A percentile compares a stretch with the other conserved stretches of the same genome.
Conservation (phyloP, 2,113 vertebrate species). For the Danionella cerebrum region DNA sequence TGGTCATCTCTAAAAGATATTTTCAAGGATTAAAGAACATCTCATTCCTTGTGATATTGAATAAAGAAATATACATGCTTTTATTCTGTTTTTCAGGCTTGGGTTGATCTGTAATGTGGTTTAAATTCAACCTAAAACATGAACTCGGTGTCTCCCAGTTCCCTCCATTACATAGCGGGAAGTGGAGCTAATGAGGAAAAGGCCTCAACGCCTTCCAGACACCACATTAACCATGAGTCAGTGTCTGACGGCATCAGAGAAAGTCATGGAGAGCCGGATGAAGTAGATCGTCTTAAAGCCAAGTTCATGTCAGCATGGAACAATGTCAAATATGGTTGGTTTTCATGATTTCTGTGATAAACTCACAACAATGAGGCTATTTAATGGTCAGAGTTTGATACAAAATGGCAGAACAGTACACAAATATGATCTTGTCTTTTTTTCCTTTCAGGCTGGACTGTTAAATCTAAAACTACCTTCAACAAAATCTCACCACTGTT, state of each 20-base stretch:
- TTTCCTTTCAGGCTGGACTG: constrained; percentile 76
- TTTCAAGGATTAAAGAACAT: too few relatives aligned
- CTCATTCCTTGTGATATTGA: too few relatives aligned
- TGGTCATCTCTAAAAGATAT: too few relatives aligned
- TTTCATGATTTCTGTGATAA: background rate
- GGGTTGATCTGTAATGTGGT: constrained; percentile 42
- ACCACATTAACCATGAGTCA: constrained; percentile 42
- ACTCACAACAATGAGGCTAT: background rate
- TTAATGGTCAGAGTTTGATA: background rate
- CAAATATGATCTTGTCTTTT: background rate
- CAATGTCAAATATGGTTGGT: constrained; percentile 85
- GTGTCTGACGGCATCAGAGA: constrained; percentile 40
- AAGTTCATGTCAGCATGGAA: constrained; percentile 84
- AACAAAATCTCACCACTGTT: constrained; percentile 74
- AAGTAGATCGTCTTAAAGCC: constrained; percentile 83
- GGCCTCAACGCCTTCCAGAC: constrained; percentile 39
- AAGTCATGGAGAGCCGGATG: constrained; percentile 64
- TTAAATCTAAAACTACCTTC: constrained; percentile 81
- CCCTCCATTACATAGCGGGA: constrained; percentile 67
- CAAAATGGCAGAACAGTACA: background rate
- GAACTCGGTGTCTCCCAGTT: constrained; percentile 80
- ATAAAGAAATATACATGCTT: too few relatives aligned
- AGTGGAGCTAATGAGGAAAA: constrained; percentile 62
- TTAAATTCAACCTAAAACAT: constrained; percentile 53
- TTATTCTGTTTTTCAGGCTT: constrained; percentile 35